phyloP scores from a whole-genome alignment of 2,888 invertebrate species.

The Drosophila testacea region DNA sequence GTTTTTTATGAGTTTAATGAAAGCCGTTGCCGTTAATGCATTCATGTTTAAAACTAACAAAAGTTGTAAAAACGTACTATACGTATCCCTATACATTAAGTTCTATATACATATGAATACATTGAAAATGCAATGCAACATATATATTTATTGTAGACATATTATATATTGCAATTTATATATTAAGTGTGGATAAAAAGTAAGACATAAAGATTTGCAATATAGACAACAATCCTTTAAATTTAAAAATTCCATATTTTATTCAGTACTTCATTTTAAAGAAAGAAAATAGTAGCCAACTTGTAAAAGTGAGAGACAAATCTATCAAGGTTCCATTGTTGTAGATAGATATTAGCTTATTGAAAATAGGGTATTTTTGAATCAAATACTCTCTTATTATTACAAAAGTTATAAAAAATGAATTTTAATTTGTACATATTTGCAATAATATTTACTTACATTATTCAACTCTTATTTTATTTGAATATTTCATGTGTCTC shows the following conservation, averaged over 20 bases:
- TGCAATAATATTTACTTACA: conserved; percentile 17
- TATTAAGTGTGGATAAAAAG: conserved; percentile 1
- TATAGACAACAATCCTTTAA: conserved; percentile 1
- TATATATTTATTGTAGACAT: not conserved
- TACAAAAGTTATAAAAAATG: conserved; percentile 5
- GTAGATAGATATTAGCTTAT: not conserved
- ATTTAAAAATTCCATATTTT: conserved; percentile 14
- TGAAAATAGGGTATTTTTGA: not conserved
- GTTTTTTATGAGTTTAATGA: conserved; percentile 35
- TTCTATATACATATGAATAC: too few species aligned
- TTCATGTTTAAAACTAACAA: conserved; percentile 75
- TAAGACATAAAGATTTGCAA: not conserved
- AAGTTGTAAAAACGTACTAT: conserved; percentile 62
- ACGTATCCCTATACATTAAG: not conserved
- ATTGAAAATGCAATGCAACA: not conserved
- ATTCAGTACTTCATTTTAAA: too few species aligned
- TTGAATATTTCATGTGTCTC: conserved; percentile 5
- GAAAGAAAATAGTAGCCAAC: too few species aligned
- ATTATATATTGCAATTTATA: conserved; percentile 11
- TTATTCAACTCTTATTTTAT: conserved; percentile 3
- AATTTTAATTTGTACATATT: conserved; percentile 8
- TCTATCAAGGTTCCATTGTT: too few species aligned
- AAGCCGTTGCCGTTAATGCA: conserved; percentile 70
- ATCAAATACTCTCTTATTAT: not conserved
- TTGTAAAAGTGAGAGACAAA: too few species aligned